Evolutionary conservation across 92 coral and sea anemone species (phyloP).

Genomic region (Montipora capitata): DNA sequence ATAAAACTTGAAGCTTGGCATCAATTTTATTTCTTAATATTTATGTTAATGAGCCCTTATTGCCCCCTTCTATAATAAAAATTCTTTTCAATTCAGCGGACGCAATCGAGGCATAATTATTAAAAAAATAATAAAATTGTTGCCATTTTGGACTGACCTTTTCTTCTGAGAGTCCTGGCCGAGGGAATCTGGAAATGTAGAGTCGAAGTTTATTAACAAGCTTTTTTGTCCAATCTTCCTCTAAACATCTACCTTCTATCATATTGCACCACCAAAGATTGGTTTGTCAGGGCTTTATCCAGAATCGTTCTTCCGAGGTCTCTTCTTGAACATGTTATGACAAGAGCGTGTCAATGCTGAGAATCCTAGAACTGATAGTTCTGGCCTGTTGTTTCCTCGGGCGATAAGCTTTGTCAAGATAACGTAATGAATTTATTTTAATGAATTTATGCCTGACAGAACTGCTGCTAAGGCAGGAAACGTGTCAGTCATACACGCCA

Average conservation of each 20-base stretch:
- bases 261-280: slow-evolving; percentile 14
- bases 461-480: no score
- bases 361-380: slow-evolving; percentile 8
- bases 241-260: background rate
- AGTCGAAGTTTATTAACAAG: slow-evolving; percentile 62
- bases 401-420: background rate
- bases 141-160: background rate
- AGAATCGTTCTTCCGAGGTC: slow-evolving; percentile 35
- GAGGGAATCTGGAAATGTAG: slow-evolving; percentile 69
- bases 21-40: no score
- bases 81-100: no score
- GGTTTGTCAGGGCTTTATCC: slow-evolving; percentile 8
- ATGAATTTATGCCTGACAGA: no score
- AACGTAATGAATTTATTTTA: no score
- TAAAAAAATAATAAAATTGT: no score
- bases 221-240: background rate
- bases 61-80: no score
- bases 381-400: slow-evolving; percentile 6
- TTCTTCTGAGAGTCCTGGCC: slow-evolving; percentile 28
- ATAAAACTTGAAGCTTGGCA: no score
- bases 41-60: no score
- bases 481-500: no score
- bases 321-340: slow-evolving; percentile 25
- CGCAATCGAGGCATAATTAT: no score
- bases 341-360: slow-evolving; percentile 8